Percentiles rank a stretch among this genome's conserved stretches.
phyloP scores from a whole-genome alignment of 2,888 invertebrate genomes.

The Norana najaformis region DNA sequence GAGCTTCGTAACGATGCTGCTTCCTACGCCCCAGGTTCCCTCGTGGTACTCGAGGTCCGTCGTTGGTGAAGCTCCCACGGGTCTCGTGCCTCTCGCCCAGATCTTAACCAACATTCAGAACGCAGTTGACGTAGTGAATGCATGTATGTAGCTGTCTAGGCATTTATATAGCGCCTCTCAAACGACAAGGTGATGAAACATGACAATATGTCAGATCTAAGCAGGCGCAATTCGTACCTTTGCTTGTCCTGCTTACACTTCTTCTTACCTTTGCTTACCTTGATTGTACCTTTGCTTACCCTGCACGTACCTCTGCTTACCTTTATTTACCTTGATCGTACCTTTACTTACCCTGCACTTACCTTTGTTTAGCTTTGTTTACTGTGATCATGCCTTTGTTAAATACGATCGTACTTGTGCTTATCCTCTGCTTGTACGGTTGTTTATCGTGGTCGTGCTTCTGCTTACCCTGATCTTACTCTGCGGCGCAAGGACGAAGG shows the following conservation, averaged over 20 bases:
- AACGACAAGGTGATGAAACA: too few relatives aligned
- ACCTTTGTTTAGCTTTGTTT: too few relatives aligned
- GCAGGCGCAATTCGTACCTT: too few relatives aligned
- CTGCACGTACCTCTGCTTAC: too few relatives aligned
- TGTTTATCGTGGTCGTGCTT: not conserved
- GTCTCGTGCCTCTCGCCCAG: slow-evolving; percentile 31
- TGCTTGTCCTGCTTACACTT: too few relatives aligned
- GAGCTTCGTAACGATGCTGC: slow-evolving; percentile 63
- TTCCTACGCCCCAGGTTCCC: slow-evolving; percentile 62
- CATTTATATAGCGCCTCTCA: not conserved
- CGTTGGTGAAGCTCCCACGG: not conserved
- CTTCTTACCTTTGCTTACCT: too few relatives aligned
- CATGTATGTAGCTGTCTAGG: too few relatives aligned
- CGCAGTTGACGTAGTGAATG: not conserved
- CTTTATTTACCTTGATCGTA: too few relatives aligned
- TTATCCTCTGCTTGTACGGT: too few relatives aligned
- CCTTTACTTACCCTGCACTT: too few relatives aligned
- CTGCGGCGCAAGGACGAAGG: slow-evolving; percentile 28
- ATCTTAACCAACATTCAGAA: slow-evolving; percentile 18
- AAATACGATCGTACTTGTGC: not conserved
- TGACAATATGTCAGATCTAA: too few relatives aligned
- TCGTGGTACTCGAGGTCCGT: slow-evolving; percentile 36
- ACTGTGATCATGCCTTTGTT: not conserved
- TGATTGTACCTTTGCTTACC: too few relatives aligned
- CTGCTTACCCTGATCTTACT: slow-evolving; percentile 34